A percentile compares a stretch with the other conserved stretches of the same genome.
Conservation (phyloP, 2,113 vertebrate species). For the Heliornis fulica region DNA sequence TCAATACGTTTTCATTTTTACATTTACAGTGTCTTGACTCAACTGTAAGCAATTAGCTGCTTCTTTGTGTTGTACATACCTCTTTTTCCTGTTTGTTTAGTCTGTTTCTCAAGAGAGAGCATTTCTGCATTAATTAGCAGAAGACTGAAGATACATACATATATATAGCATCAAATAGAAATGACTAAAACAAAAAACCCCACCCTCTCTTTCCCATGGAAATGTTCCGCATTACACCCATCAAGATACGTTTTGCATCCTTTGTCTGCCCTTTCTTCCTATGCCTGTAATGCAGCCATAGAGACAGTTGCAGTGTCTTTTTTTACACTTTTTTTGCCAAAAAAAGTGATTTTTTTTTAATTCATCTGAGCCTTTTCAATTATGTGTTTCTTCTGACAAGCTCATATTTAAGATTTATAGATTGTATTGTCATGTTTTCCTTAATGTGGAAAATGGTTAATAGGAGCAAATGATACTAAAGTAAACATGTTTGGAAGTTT, state of each 20-base stretch:
- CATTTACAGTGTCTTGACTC: background rate
- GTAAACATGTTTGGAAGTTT: background rate
- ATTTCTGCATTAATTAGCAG: background rate
- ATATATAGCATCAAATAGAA: background rate
- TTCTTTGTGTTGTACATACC: background rate
- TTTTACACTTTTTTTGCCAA: no score
- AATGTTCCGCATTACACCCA: background rate
- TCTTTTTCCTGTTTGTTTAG: background rate
- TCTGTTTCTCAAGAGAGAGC: background rate
- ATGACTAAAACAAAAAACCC: background rate
- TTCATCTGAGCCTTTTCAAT: background rate
- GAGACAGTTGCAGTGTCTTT: no score
- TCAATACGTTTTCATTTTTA: background rate
- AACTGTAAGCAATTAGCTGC: background rate
- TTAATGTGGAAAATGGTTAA: background rate
- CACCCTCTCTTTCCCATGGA: background rate
- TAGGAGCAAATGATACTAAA: background rate
- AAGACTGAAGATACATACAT: background rate
- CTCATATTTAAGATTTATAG: background rate
- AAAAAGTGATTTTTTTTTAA: background rate
- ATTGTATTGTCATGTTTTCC: background rate
- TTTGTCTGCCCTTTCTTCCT: background rate
- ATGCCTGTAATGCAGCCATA: rapidly evolving
- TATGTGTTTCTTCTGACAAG: background rate
- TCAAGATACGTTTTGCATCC: background rate